Evolutionary conservation across 2,888 invertebrate genomes (phyloP).

Genomic region (Drosophila peninsularis): DNA sequence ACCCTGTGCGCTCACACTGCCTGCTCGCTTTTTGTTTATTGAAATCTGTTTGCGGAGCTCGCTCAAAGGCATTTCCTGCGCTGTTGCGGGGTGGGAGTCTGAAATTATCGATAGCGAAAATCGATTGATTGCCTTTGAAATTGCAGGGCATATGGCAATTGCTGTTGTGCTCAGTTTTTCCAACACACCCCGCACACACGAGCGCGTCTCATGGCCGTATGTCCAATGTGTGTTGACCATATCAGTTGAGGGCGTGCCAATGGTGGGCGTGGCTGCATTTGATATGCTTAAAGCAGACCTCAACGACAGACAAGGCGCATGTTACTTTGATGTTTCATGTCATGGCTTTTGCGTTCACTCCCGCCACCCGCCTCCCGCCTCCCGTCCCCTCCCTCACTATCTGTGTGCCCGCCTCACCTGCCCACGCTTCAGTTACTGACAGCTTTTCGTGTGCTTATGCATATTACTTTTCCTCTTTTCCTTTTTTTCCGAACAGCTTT

Average conservation of each 20-base stretch:
- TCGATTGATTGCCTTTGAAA: conserved; percentile 14
- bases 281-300: conserved; percentile 11
- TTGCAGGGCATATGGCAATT: conserved; percentile 17
- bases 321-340: conserved; percentile 51
- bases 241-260: neutral
- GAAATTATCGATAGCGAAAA: conserved; percentile 16
- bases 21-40: neutral
- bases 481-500: neutral
- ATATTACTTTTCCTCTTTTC: conserved; percentile 22
- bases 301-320: conserved; percentile 16
- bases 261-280: conserved; percentile 22
- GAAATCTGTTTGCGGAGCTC: neutral
- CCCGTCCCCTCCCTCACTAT: neutral
- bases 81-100: neutral
- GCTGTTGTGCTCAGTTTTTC: conserved; percentile 2
- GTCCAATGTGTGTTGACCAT: neutral
- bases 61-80: neutral
- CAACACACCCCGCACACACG: neutral
- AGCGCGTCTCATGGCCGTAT: neutral
- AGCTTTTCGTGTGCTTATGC: conserved; percentile 36
- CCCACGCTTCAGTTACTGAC: conserved; percentile 1
- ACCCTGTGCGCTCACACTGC: neutral
- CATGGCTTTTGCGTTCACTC: conserved; percentile 14
- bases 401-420: neutral
- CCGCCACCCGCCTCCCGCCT: neutral